Evolutionary conservation across 2,797 vertebrate genomes (phyloP).

Genomic region (Brachymystax lenok): DNA sequence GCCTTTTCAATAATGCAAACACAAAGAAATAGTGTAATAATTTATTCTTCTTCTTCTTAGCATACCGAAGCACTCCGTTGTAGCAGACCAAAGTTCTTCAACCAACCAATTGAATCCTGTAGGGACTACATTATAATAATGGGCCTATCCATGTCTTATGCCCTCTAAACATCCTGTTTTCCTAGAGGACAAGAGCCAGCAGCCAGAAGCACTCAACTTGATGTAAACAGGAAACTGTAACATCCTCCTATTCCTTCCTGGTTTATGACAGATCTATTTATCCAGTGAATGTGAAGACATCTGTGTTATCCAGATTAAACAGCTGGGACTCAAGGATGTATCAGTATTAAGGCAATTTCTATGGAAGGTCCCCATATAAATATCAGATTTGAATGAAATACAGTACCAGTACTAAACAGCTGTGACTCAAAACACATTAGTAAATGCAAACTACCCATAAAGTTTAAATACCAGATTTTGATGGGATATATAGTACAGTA

Average conservation of each 20-base stretch:
- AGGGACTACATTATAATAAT: not conserved
- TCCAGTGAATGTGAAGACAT: not conserved
- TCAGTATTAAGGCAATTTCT: too few species aligned
- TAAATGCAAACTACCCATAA: too few species aligned
- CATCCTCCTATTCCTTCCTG: slow-evolving; percentile 6
- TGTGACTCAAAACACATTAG: too few species aligned
- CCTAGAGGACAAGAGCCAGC: slow-evolving; percentile 3
- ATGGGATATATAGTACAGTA: not conserved
- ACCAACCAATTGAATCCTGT: not conserved
- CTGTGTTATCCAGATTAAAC: not conserved
- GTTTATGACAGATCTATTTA: not conserved
- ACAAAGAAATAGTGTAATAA: too few species aligned
- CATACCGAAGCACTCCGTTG: not conserved
- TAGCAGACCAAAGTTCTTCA: not conserved
- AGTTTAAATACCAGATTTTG: too few species aligned
- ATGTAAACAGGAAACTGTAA: slow-evolving; percentile 10
- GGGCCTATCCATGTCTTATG: not conserved
- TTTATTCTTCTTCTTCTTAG: not conserved
- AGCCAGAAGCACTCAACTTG: not conserved
- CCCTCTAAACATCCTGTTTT: slow-evolving; percentile 13
- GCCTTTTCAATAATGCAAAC: too few species aligned
- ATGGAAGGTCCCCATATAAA: too few species aligned
- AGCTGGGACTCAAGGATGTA: not conserved
- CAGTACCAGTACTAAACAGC: too few species aligned
- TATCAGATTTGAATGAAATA: too few species aligned